phyloP scores from a whole-genome alignment of 2,888 invertebrate genomes.

The Argyresthia goedartella region DNA sequence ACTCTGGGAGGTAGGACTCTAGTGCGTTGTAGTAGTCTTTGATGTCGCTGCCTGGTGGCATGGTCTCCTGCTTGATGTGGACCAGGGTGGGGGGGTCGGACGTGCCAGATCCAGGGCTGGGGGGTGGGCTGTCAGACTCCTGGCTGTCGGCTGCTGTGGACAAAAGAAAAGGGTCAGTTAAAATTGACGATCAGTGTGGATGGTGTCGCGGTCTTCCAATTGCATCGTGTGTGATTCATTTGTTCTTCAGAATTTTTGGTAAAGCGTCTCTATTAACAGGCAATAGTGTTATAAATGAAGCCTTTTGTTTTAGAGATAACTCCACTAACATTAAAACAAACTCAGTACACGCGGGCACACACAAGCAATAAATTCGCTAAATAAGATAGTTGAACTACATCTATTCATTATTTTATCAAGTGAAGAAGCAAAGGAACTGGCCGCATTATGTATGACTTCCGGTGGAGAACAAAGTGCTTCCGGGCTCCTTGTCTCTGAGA shows the following conservation, averaged over 20 bases:
- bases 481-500: slow-evolving; percentile 56
- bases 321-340: too few species aligned
- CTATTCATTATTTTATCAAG: slow-evolving; percentile 15
- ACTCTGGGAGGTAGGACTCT: slow-evolving; percentile 51
- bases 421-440: slow-evolving; percentile 49
- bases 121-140: slow-evolving; percentile 60
- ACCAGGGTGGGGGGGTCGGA: slow-evolving; percentile 65
- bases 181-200: too few species aligned
- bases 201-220: too few species aligned
- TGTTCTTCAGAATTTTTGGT: too few species aligned
- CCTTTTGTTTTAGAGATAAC: too few species aligned
- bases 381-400: slow-evolving; percentile 1
- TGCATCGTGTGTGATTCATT: too few species aligned
- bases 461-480: slow-evolving; percentile 54
- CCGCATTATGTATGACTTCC: slow-evolving; percentile 59
- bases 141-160: slow-evolving; percentile 62
- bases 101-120: slow-evolving; percentile 57
- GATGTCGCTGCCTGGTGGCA: slow-evolving; percentile 55
- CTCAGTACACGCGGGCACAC: too few species aligned
- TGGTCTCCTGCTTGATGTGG: slow-evolving; percentile 59
- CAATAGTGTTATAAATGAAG: too few species aligned
- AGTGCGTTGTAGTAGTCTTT: slow-evolving; percentile 55
- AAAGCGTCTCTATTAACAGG: too few species aligned
- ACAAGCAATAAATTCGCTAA: too few species aligned
- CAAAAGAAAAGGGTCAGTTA: slow-evolving; percentile 20